A percentile compares a stretch with the other conserved stretches of the same genome.
phyloP scores from a whole-genome alignment of 2,888 invertebrate genomes.

The Cataglyphis rosenhaueri region DNA sequence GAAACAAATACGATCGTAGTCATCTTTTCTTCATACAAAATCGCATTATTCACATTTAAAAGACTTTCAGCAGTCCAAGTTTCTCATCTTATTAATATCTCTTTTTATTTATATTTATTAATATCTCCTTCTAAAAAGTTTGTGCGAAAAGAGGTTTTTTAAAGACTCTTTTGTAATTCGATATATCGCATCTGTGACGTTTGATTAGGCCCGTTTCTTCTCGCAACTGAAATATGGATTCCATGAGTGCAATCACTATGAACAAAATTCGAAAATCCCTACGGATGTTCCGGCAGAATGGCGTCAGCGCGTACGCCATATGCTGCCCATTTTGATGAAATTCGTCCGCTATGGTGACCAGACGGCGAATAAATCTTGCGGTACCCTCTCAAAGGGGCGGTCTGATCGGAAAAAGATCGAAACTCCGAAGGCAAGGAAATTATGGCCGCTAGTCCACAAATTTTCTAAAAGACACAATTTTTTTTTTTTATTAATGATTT shows the following conservation, averaged over 20 bases:
- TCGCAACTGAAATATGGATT: slow-evolving; percentile 36
- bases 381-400: slow-evolving; percentile 55
- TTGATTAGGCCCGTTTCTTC: slow-evolving; percentile 18
- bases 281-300: slow-evolving; percentile 45
- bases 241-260: slow-evolving; percentile 38
- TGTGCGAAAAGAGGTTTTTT: neutral
- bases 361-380: slow-evolving; percentile 60
- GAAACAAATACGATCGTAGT: neutral
- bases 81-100: neutral
- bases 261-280: slow-evolving; percentile 49
- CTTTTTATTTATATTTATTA: neutral
- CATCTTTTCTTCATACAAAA: slow-evolving; percentile 7
- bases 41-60: neutral
- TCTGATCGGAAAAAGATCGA: slow-evolving; percentile 60
- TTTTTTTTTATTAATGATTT: neutral
- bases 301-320: slow-evolving; percentile 74
- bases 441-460: slow-evolving; percentile 31
- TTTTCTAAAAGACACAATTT: neutral
- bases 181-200: slow-evolving; percentile 35
- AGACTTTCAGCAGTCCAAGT: neutral
- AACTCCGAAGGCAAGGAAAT: slow-evolving; percentile 43
- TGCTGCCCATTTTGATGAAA: slow-evolving; percentile 77
- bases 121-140: neutral
- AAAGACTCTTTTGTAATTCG: neutral
- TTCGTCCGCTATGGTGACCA: slow-evolving; percentile 57